Conservation (phyloP, 2,888 invertebrate species). For the Helobdella robusta region DNA sequence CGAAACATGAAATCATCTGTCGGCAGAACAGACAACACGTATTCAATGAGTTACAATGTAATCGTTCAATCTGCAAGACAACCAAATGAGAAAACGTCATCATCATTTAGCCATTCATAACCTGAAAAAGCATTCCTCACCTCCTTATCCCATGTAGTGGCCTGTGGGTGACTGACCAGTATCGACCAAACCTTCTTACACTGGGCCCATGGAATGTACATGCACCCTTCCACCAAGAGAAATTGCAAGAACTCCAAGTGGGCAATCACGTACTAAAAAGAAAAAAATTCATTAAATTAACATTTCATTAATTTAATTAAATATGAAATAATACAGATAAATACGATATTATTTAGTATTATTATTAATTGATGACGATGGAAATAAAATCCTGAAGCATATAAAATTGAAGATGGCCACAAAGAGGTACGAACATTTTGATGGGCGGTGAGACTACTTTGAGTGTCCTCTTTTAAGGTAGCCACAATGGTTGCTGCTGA, state of each 20-base stretch:
- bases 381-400: no score
- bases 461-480: no score
- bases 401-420: background rate
- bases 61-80: background rate
- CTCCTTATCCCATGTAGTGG: slow-evolving; percentile 51
- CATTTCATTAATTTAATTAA: background rate
- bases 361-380: no score
- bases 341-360: no score
- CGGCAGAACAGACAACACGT: background rate
- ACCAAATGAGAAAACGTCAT: background rate
- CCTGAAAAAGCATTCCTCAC: slow-evolving; percentile 36
- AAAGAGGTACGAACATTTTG: background rate
- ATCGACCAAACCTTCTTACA: slow-evolving; percentile 52
- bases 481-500: no score
- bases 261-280: slow-evolving; percentile 47
- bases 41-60: background rate
- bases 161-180: slow-evolving; percentile 47
- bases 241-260: slow-evolving; percentile 52
- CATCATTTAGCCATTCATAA: background rate
- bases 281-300: background rate
- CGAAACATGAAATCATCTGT: no score
- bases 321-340: no score
- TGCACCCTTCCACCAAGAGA: slow-evolving; percentile 51
- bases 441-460: no score
- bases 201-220: slow-evolving; percentile 51